Evolutionary conservation across 1,140 invertebrate genomes (phyloP), one percentile per base, ranked within the genome.

Genomic region (Cecropterus lyciades): DNA sequence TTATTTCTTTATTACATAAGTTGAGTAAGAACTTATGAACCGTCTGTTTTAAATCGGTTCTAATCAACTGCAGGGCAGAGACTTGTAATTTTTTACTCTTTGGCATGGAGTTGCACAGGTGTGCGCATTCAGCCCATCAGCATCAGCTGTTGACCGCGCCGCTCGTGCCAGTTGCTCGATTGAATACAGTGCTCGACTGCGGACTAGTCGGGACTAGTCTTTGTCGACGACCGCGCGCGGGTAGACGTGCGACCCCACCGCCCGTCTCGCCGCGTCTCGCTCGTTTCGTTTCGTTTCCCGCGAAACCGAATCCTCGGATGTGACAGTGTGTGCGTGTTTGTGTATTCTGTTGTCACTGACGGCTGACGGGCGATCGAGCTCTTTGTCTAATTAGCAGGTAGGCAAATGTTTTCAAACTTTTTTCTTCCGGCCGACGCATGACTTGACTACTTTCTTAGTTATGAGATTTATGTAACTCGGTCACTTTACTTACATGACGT

Each of bases 321-420:
- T 85, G 70, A 77, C 74, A 64, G 73, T 79, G 81, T 77, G 73
- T 82, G 79, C 75, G 79, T 85, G 79, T 78, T 75, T 82, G 74
- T 85, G 82, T 85, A 67, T 74, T 67, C 77, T 80, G 80, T 76
- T 79, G 74, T 79, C 80, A 84, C 80, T 77, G 80, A 84, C 78
- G 55, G 55, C 55, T 57, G 55, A 57, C 55, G 40, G 42, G 68
- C 77, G 77, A 85, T 83, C 69, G 72, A 82, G 74, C 82, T 86
- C 85, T 88, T 90, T 88, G 84, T 87, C 82, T 86, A 87, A 90
- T 88, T 88, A 88, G 71, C 84, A 90, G 85, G 85, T 88, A 90
- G 82, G 83, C 79, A 71, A 77, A 81, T 72, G 75, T 72, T 81
- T 72, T 67, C 62, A 53, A 75, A 82, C 68, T 78, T 80, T 75